These are phyloP conservation scores for Notolepis coatsorum DNA, from an alignment of 2,797 vertebrate genomes.

Conservation along the genomic window DNA sequence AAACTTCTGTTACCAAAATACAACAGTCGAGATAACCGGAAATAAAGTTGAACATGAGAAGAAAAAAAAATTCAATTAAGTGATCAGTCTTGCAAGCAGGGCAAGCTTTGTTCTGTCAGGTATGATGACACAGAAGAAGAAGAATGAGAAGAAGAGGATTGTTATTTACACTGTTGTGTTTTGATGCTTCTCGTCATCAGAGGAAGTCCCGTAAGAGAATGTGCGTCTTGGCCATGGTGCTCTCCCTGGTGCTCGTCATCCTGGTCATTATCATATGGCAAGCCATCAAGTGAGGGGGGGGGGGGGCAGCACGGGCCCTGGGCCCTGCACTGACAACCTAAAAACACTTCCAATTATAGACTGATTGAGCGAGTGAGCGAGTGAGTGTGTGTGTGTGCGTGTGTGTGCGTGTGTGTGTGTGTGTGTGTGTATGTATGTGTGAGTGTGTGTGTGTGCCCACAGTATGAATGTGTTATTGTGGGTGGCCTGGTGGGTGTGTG, in stretches of 20 bases:
- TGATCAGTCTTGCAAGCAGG: too few relatives aligned
- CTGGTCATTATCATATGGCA: conserved; percentile 84
- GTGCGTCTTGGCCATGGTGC: conserved; percentile 87
- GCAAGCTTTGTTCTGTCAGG: too few relatives aligned
- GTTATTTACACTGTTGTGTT: too few relatives aligned
- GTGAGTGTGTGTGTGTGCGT: not conserved
- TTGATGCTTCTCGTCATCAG: too few relatives aligned
- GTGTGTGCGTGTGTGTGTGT: conserved; percentile 1
- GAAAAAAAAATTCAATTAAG: too few relatives aligned
- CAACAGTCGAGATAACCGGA: too few relatives aligned
- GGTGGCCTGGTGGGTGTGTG: conserved; percentile 4
- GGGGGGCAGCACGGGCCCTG: not conserved
- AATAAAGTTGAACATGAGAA: too few relatives aligned
- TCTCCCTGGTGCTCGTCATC: conserved; percentile 80
- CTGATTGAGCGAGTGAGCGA: too few relatives aligned
- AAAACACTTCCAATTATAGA: conserved; percentile 33
- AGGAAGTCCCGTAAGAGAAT: conserved; percentile 94
- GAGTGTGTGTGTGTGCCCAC: conserved; percentile 2
- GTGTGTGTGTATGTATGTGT: not conserved
- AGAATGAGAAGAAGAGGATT: too few relatives aligned
- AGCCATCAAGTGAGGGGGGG: conserved; percentile 66
- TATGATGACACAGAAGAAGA: too few relatives aligned
- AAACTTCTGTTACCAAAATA: too few relatives aligned
- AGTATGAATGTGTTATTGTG: not conserved
- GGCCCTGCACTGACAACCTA: conserved; percentile 5